Conservation (phyloP, 2,113 vertebrate species). For the Apodemus speciosus region DNA sequence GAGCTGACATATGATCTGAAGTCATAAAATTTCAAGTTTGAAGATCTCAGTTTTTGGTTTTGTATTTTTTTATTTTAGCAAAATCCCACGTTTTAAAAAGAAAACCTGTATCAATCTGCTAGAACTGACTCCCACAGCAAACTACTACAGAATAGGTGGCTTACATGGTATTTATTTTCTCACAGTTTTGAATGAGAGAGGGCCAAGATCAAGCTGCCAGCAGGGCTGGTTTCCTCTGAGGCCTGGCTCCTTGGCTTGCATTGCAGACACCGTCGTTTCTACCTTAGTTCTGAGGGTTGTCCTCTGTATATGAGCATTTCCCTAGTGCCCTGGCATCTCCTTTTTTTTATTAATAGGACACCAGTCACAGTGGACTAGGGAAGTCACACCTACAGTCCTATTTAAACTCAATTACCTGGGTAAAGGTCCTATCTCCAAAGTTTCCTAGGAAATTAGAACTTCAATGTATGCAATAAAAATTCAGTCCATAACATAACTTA, state of each 20-base stretch:
- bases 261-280: not conserved
- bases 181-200: not conserved
- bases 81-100: not conserved
- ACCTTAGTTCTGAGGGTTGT: not conserved
- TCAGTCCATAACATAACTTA: not conserved
- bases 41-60: not conserved
- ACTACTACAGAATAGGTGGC: not conserved
- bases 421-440: not conserved
- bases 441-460: not conserved
- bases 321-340: not conserved
- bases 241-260: not conserved
- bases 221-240: not conserved
- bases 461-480: not conserved
- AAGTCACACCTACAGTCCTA: not conserved
- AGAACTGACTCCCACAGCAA: not conserved
- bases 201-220: not conserved
- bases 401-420: not conserved
- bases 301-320: not conserved
- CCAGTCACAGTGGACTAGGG: not conserved
- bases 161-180: not conserved
- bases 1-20: not conserved
- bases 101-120: not conserved
- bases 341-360: not conserved
- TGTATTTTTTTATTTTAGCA: not conserved
- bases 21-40: not conserved